These are phyloP conservation scores for Salpingus planirostris DNA, from an alignment of 2,888 invertebrate species.

Conservation along the genomic window DNA sequence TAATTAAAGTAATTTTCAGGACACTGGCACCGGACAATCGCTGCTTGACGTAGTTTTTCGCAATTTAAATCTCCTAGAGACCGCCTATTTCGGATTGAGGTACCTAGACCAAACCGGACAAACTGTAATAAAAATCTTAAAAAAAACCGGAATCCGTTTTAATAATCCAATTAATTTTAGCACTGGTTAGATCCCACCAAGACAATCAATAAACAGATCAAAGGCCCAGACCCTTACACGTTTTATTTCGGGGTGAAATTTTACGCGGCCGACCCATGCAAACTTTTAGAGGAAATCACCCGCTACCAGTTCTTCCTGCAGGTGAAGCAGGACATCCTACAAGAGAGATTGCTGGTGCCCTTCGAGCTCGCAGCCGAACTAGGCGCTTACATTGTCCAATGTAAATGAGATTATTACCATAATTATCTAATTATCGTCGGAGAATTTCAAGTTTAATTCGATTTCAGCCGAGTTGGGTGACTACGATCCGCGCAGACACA, in stretches of 20 bases:
- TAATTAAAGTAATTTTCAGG: no score
- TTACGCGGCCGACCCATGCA: constrained; percentile 95
- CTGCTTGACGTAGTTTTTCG: constrained; percentile 86
- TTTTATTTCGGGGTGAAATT: constrained; percentile 96
- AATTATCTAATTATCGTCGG: neutral
- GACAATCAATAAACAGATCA: constrained; percentile 79
- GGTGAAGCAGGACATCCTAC: constrained; percentile 92
- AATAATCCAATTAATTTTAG: no score
- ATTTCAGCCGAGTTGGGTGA: constrained; percentile 87
- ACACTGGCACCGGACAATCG: constrained; percentile 81
- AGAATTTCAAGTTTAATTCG: neutral
- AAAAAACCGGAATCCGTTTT: constrained; percentile 10
- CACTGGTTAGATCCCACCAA: constrained; percentile 93
- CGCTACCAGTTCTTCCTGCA: constrained; percentile 97
- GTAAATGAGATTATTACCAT: constrained; percentile 52
- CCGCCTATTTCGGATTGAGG: constrained; percentile 91
- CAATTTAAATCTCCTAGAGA: constrained; percentile 88
- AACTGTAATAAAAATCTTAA: constrained; percentile 66
- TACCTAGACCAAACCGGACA: constrained; percentile 89
- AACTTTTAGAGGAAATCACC: constrained; percentile 91
- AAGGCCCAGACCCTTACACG: constrained; percentile 59
- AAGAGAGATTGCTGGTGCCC: constrained; percentile 83
- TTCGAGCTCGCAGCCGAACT: constrained; percentile 88
- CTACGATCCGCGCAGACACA: constrained; percentile 81
- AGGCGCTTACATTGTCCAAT: constrained; percentile 89